A percentile compares a stretch with the other conserved stretches of the same genome.
Evolutionary conservation across 2,888 invertebrate genomes (phyloP).

Genomic region (Oscheius sp.): DNA sequence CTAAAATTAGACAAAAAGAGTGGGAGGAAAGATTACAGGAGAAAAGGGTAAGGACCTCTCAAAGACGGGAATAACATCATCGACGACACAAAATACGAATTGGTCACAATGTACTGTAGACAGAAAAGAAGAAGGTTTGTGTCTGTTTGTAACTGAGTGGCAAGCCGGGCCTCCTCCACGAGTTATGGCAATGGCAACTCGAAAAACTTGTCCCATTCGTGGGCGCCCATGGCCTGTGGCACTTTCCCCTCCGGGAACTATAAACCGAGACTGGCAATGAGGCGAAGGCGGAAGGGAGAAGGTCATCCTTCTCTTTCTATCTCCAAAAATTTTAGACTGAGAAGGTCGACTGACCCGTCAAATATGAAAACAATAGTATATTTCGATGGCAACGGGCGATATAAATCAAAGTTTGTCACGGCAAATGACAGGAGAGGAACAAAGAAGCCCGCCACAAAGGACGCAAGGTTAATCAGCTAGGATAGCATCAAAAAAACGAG

Average conservation of each 20-base stretch:
- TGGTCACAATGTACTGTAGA: neutral
- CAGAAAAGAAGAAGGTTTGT: neutral
- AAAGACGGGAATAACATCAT: neutral
- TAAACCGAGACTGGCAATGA: conserved; percentile 4
- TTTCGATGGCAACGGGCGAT: neutral
- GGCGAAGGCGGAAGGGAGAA: neutral
- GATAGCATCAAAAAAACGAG: conserved; percentile 34
- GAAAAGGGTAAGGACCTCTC: neutral
- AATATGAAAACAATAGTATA: no score
- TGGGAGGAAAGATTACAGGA: neutral
- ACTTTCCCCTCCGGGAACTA: conserved; percentile 27
- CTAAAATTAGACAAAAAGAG: conserved; percentile 7
- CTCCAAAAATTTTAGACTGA: neutral
- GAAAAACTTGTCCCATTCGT: conserved; percentile 29
- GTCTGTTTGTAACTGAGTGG: conserved; percentile 3
- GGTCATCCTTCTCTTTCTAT: neutral
- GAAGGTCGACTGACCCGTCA: no score
- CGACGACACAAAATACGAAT: neutral
- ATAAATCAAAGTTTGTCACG: conserved; percentile 32
- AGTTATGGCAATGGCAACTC: conserved; percentile 22
- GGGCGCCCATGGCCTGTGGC: neutral
- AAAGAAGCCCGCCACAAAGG: conserved; percentile 30
- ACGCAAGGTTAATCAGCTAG: conserved; percentile 37
- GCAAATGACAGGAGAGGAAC: conserved; percentile 3
- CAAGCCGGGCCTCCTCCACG: neutral